Evolutionary conservation across 2,113 vertebrate species (phyloP), one percentile per base, ranked within the genome.

Genomic region (Sebastes schlegelii): DNA sequence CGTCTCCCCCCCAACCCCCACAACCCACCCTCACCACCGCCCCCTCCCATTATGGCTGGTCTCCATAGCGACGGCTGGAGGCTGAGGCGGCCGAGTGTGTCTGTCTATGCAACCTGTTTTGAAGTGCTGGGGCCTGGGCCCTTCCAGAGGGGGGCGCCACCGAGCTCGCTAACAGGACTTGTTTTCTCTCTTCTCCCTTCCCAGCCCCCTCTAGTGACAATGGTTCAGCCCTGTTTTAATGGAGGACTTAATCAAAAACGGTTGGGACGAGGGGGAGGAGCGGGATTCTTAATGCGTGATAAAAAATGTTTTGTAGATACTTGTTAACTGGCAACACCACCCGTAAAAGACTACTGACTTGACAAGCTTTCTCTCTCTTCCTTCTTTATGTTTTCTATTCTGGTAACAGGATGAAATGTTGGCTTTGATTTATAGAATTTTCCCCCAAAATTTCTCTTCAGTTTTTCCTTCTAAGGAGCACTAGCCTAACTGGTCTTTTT

Each of bases 21-120:
- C 26, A 26, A 26, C 78, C 94, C 95, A 88, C 72, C 76, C 60
- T 77, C 60, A 48, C 65, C 52, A 54, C 21, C 61, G 12, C 54
- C 19, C 95, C 94, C 91, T 61, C 84, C 75, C 70, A 60, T 77
- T 77, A 96, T 96, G 97, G 97, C 97, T 97, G 97, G 97, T 98
- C 91, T 93, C 92, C 91, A 93, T 86, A 63, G 84, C 84, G 64
- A 91, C 83, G 87, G 92, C 91, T 82, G 87, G 91, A 92, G 89
- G 89, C 85, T 72, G 77, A 88, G 88, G 89, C 80, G 86, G 82
- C 91, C 62, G 76, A 88, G 85, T 70, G 87, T 97, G 97, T 97
- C 93, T 96, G 97, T 99, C 98, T 99, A 99, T 99, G 98, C 98
- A 99, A 99, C 97, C 97, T 98, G 97, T 97, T 85, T 95, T 95